phyloP scores from a whole-genome alignment of 2,113 vertebrate species.

The Cryptomyrus ogoouensis region DNA sequence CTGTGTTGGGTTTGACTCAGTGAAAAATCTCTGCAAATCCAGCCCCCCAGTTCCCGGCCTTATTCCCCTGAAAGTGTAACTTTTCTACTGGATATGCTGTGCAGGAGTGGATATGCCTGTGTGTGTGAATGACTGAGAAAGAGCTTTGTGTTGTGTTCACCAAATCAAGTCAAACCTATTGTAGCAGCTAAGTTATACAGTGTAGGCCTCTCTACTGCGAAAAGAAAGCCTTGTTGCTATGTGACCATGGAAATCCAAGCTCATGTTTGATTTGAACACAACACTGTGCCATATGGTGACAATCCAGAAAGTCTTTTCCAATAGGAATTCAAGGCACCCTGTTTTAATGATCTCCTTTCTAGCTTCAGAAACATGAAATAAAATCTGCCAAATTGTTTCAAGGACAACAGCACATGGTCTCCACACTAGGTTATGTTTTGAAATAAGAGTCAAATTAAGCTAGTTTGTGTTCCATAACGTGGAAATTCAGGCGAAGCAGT shows the following conservation, averaged over 20 bases:
- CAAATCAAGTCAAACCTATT: neutral
- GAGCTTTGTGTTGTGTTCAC: neutral
- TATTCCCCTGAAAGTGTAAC: neutral
- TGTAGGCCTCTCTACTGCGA: neutral
- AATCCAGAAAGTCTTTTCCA: conserved; percentile 21
- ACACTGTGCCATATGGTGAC: neutral
- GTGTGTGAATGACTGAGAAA: neutral
- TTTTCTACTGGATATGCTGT: neutral
- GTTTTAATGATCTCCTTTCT: neutral
- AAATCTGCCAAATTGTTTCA: neutral
- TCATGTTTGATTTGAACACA: conserved; percentile 9
- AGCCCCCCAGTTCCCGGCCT: neutral
- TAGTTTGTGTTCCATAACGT: conserved; percentile 8
- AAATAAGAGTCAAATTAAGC: conserved; percentile 10
- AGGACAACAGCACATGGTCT: conserved; percentile 15
- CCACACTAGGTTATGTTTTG: conserved; percentile 6
- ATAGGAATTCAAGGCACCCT: neutral
- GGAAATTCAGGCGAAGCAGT: neutral
- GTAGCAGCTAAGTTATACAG: neutral
- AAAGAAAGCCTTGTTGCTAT: conserved; percentile 31
- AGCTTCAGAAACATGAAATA: conserved; percentile 7
- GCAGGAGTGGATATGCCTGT: neutral
- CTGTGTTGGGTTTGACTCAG: neutral
- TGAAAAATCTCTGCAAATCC: neutral
- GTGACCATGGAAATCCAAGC: conserved; percentile 17